Conservation (phyloP, 2,797 vertebrate species). For the Scyliorhinus canicula region DNA sequence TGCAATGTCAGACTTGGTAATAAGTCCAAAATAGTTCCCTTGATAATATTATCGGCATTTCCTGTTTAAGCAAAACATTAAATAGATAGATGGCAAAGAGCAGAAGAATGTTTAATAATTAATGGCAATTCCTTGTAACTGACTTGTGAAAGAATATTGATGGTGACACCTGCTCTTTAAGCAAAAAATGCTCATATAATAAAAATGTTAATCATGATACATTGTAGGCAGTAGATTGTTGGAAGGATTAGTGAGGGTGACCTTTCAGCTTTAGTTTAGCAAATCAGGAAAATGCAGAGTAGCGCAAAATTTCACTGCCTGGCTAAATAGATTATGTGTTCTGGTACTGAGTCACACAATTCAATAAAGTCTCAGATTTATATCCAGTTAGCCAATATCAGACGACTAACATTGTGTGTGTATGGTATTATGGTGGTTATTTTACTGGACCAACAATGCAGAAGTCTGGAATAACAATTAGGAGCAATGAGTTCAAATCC, state of each 20-base stretch:
- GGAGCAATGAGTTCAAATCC: not conserved
- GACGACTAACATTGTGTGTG: not conserved
- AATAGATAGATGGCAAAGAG: constrained; percentile 1
- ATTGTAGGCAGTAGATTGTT: not conserved
- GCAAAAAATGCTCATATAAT: constrained; percentile 23
- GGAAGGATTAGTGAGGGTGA: not conserved
- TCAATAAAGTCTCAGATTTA: not conserved
- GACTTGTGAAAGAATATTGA: not conserved
- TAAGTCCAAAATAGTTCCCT: not conserved
- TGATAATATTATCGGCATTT: not conserved
- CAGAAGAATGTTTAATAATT: constrained; percentile 23
- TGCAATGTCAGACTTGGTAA: not conserved
- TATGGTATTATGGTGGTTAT: not conserved
- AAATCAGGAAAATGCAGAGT: not conserved
- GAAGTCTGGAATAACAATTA: not conserved
- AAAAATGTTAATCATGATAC: not conserved
- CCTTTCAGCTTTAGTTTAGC: not conserved
- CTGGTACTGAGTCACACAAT: not conserved
- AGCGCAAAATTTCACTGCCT: not conserved
- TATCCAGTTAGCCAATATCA: not conserved
- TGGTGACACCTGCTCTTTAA: constrained; percentile 4
- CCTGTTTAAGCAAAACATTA: not conserved
- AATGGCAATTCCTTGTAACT: constrained; percentile 15
- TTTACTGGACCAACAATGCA: not conserved
- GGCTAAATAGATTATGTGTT: not conserved